Base-by-base conservation (phyloP, 2,888 invertebrate genomes). In the Cerastis leucographa region DNA sequence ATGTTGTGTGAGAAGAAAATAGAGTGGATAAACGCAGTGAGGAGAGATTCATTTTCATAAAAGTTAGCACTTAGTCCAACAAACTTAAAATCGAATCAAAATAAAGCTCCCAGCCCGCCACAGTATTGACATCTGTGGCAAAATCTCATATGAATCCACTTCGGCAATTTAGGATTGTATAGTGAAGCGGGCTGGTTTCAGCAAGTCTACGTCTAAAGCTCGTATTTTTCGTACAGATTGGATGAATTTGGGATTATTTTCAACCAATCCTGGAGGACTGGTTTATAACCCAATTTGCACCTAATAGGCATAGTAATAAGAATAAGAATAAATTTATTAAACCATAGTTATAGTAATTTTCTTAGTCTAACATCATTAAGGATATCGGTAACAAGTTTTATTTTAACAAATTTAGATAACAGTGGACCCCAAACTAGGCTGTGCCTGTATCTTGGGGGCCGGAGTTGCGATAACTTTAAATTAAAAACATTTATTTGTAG, bases 1-100 rank as follows among this genome's bases (percentile, higher is more conserved):
- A 59, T 78, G 3, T 66, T 40, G 42, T 11, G 19, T 29, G 22
- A 40, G 17, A 66, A 1, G 7, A 78, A 62, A 76, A 42, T 9
- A 4, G 14, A 42, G n/a, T 11, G 17, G 8, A 6, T 17, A 9
- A 51, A 12, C 0, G 8, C 17, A 1, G 2, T 44, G 5, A 11
- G 12, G 3, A 2, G 2, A 19, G 12, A 46, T 1, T 22, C 51
- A 51, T 22, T 4, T 54, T 54, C n/a, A n/a, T 54, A 11, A 54
- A 51, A 54, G 51, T 51, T 51, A 51, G 3, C 0, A 54, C 11
- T 54, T 22, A 22, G 51, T 22, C 22, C 22, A 22, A 51, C 51
- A 51, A 19, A 49, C 49, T 3, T 22, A 9, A 3, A 51, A 51
- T n/a, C 51, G 22, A 54, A 54, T n/a, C n/a, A n/a, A 54, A n/a